Evolutionary conservation across 2,797 vertebrate genomes (phyloP).

Genomic region (Octomys mimax): DNA sequence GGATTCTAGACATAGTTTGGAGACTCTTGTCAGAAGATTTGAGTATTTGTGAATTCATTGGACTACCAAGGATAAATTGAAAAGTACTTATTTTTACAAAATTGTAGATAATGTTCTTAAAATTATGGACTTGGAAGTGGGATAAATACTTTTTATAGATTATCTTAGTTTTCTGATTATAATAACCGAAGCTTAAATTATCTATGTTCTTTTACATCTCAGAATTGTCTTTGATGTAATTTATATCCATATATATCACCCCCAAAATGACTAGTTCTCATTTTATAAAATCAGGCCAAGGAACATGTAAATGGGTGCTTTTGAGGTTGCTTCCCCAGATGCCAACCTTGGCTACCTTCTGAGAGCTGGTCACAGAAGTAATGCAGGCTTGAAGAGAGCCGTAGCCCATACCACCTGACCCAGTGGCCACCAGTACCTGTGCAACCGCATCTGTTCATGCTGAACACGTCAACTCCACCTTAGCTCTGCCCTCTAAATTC

Average conservation of each 20-base stretch:
- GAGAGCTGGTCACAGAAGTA: not conserved
- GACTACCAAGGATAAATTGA: not conserved
- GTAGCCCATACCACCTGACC: fast-evolving
- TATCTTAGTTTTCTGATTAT: not conserved
- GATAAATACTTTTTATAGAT: not conserved
- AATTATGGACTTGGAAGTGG: not conserved
- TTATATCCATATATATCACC: not conserved
- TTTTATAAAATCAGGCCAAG: not conserved
- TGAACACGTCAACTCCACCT: too few species aligned
- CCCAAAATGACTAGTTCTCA: not conserved
- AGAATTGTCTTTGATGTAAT: not conserved
- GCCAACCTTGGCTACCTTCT: fast-evolving
- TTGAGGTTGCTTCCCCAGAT: not conserved
- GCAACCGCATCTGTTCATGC: not conserved
- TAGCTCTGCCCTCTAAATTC: too few species aligned
- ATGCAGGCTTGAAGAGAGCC: too few species aligned
- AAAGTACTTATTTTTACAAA: not conserved
- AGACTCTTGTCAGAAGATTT: not conserved
- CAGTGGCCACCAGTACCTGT: not conserved
- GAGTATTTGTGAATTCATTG: not conserved
- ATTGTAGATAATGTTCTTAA: not conserved
- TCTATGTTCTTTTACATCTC: not conserved
- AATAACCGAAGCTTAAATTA: not conserved
- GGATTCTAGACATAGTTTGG: not conserved
- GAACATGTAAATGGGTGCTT: not conserved